Percentiles rank a stretch among this genome's conserved stretches.
These are phyloP conservation scores for Steinernema scapterisci DNA, from an alignment of 2,888 invertebrate genomes.

Conservation along the genomic window DNA sequence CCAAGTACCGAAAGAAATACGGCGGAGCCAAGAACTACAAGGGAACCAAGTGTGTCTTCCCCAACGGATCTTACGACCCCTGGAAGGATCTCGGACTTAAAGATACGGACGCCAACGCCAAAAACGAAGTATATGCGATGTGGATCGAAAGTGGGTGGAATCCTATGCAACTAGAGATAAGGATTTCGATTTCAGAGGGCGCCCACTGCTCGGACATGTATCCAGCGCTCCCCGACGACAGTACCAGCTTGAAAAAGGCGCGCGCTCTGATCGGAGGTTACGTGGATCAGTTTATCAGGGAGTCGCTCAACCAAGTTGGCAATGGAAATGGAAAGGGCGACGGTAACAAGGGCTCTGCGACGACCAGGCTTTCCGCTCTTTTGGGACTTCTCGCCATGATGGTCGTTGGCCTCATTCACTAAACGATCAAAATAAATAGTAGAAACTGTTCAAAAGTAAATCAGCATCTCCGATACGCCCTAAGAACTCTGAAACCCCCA, in stretches of 20 bases:
- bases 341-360: background rate
- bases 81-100: constrained; percentile 51
- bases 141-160: constrained; percentile 7
- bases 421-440: too few relatives aligned
- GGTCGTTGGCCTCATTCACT: too few relatives aligned
- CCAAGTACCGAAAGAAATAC: constrained; percentile 31
- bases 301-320: too few relatives aligned
- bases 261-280: constrained; percentile 19
- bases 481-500: too few relatives aligned
- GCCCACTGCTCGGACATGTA: constrained; percentile 39
- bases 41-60: constrained; percentile 36
- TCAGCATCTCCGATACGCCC: too few relatives aligned
- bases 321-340: background rate
- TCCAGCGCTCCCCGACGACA: constrained; percentile 24
- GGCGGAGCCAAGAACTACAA: constrained; percentile 25
- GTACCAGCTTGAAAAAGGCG: constrained; percentile 13
- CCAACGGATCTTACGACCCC: constrained; percentile 54
- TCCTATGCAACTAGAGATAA: too few relatives aligned
- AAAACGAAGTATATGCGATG: constrained; percentile 20
- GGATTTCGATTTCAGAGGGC: constrained; percentile 26
- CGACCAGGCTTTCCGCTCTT: background rate
- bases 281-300: background rate
- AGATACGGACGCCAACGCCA: constrained; percentile 14
- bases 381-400: too few relatives aligned
- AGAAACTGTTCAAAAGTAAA: too few relatives aligned